Percentiles rank a stretch among this genome's conserved stretches.
Evolutionary conservation across 2,888 invertebrate genomes (phyloP).

Genomic region (Nomada ruficornis): DNA sequence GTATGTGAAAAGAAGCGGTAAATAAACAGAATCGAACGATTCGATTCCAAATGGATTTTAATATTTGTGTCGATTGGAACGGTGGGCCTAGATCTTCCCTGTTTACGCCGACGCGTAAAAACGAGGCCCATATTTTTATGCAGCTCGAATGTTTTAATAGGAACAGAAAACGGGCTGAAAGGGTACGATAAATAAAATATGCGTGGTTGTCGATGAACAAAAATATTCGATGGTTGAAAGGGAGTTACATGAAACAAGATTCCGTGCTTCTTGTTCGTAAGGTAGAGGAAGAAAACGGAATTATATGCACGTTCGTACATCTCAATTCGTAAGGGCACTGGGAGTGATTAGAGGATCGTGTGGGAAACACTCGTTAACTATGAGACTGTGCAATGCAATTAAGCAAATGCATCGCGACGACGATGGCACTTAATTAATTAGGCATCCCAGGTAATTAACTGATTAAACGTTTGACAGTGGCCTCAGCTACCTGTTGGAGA

Average conservation of each 20-base stretch:
- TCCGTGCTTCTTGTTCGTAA: too few species aligned
- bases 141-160: too few species aligned
- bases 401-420: constrained; percentile 77
- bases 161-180: too few species aligned
- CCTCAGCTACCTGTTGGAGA: constrained; percentile 36
- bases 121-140: too few species aligned
- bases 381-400: constrained; percentile 68
- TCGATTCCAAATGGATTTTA: neutral
- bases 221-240: too few species aligned
- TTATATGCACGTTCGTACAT: constrained; percentile 31
- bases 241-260: too few species aligned
- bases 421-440: constrained; percentile 77
- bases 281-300: too few species aligned
- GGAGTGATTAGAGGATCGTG: constrained; percentile 45
- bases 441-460: constrained; percentile 77
- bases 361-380: constrained; percentile 62
- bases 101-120: too few species aligned
- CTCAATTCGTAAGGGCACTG: constrained; percentile 3
- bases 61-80: too few species aligned
- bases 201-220: too few species aligned
- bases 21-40: neutral
- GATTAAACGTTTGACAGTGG: constrained; percentile 65
- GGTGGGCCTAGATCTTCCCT: too few species aligned
- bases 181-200: too few species aligned
- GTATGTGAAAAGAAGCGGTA: neutral